A percentile compares a stretch with the other conserved stretches of the same genome.
Conservation (phyloP, 2,888 invertebrate genomes). For the Polyommatus icarus region DNA sequence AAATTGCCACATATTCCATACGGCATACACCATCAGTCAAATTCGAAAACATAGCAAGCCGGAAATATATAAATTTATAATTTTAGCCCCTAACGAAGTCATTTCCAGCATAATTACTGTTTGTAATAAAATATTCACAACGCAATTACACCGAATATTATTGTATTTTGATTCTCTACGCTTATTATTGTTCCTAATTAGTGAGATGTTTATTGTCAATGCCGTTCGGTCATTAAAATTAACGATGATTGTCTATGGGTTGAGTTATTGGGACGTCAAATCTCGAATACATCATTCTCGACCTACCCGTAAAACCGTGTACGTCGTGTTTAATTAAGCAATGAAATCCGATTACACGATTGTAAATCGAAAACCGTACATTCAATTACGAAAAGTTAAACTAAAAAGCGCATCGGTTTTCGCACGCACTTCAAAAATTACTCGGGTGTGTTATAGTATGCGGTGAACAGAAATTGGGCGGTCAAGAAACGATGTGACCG, state of each 20-base stretch:
- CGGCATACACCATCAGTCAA: too few relatives aligned
- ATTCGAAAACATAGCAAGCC: too few relatives aligned
- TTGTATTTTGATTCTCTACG: neutral
- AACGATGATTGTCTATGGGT: neutral
- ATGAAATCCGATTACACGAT: conserved; percentile 44
- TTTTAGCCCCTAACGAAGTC: too few relatives aligned
- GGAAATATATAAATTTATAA: too few relatives aligned
- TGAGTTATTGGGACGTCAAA: neutral
- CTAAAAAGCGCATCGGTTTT: conserved; percentile 55
- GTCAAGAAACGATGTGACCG: conserved; percentile 73
- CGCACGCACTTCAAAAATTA: conserved; percentile 65
- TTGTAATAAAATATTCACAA: neutral
- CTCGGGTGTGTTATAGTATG: conserved; percentile 54
- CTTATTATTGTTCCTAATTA: neutral
- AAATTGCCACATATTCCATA: too few relatives aligned
- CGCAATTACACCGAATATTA: neutral
- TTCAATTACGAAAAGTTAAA: conserved; percentile 54
- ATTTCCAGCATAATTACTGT: too few relatives aligned
- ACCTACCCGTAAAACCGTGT: conserved; percentile 36
- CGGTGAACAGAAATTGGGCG: conserved; percentile 71
- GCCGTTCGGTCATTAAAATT: neutral
- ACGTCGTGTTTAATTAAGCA: conserved; percentile 36
- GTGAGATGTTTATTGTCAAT: neutral
- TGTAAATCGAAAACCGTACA: conserved; percentile 48
- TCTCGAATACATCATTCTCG: neutral